These are phyloP conservation scores for Felis chaus DNA, from an alignment of 2,113 vertebrate species.

Conservation along the genomic window DNA sequence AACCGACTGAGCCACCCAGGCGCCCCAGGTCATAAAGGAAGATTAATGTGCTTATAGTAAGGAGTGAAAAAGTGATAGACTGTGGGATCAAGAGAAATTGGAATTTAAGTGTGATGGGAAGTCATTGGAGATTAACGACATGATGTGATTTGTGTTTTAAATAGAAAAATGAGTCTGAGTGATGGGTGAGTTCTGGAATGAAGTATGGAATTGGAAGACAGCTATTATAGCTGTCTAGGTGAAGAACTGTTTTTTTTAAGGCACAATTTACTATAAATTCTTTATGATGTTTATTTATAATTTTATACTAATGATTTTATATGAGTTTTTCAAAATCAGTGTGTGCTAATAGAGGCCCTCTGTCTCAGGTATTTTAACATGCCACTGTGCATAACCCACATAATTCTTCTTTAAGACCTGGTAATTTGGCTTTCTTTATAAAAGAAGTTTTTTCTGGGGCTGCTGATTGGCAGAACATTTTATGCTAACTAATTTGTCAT, in stretches of 20 bases:
- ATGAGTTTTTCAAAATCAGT: not conserved
- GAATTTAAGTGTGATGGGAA: not conserved
- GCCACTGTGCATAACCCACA: not conserved
- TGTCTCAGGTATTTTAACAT: not conserved
- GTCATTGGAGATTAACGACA: not conserved
- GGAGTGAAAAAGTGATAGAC: not conserved
- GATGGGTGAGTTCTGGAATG: not conserved
- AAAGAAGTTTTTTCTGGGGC: not conserved
- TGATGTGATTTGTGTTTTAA: not conserved
- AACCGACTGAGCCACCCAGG: too few species aligned
- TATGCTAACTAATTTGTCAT: not conserved
- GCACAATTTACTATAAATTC: not conserved
- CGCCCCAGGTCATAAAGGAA: not conserved
- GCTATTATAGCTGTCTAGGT: not conserved
- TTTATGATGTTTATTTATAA: not conserved
- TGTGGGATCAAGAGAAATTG: not conserved
- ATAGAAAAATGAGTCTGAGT: not conserved
- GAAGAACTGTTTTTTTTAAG: not conserved
- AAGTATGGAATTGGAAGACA: not conserved
- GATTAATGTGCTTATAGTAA: not conserved
- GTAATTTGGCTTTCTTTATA: not conserved
- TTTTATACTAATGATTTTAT: not conserved
- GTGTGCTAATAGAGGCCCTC: not conserved
- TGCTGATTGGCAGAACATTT: not conserved
- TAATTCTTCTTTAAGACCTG: not conserved